These are phyloP conservation scores for Rachycentron canadum DNA, from an alignment of 2,797 vertebrate species.

Conservation along the genomic window DNA sequence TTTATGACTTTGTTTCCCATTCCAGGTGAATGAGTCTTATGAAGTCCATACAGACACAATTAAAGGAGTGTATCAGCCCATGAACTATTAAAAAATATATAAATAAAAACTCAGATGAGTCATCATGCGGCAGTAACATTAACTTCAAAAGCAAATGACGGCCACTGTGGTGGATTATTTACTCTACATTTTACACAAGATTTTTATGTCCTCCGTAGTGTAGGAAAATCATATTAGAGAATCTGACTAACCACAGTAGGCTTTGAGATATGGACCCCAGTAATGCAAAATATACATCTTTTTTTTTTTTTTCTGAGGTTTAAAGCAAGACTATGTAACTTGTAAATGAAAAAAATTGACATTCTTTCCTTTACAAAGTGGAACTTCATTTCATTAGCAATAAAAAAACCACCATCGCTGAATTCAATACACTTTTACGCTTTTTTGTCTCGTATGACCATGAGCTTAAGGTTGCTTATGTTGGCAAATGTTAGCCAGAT, in stretches of 20 bases:
- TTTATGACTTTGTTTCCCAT: slow-evolving; percentile 95
- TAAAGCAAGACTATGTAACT: not conserved
- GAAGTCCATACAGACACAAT: not conserved
- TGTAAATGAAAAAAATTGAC: not conserved
- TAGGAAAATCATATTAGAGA: not conserved
- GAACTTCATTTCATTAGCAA: not conserved
- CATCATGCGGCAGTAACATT: not conserved
- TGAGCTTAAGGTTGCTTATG: not conserved
- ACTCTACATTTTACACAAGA: not conserved
- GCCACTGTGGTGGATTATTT: not conserved
- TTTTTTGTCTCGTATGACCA: too few relatives aligned
- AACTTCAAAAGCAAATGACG: not conserved
- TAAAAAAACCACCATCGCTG: not conserved
- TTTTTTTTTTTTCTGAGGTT: not conserved
- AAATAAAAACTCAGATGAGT: not conserved
- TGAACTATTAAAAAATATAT: not conserved
- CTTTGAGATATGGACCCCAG: not conserved
- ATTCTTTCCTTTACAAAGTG: not conserved
- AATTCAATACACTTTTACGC: not conserved
- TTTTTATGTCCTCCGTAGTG: not conserved
- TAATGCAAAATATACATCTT: not conserved
- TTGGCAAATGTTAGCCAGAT: not conserved
- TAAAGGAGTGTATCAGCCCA: not conserved
- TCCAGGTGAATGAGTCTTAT: slow-evolving; percentile 85
- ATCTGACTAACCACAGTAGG: not conserved